These are phyloP conservation scores for Myoxocephalus aenaeus DNA, from an alignment of 2,797 vertebrate species.

Conservation along the genomic window DNA sequence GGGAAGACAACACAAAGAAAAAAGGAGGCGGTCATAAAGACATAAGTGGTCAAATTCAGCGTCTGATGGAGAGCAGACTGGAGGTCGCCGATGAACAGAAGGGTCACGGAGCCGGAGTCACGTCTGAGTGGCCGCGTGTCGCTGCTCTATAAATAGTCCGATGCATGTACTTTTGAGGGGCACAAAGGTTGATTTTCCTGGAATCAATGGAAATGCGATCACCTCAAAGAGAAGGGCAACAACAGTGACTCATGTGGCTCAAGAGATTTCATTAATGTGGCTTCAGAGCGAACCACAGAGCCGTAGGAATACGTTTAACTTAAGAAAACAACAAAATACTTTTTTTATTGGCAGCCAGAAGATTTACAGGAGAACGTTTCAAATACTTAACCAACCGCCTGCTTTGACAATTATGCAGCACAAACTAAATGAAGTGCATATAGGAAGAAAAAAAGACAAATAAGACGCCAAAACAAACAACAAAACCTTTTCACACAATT, in stretches of 20 bases:
- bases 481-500: too few species aligned
- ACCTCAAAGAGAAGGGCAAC: conserved; percentile 31
- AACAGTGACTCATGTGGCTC: conserved; percentile 27
- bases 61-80: conserved; percentile 4
- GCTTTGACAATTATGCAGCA: too few species aligned
- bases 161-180: conserved; percentile 6
- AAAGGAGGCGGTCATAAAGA: neutral
- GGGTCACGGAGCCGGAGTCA: conserved; percentile 7
- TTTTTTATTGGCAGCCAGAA: too few species aligned
- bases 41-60: neutral
- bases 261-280: conserved; percentile 24
- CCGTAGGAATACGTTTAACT: neutral
- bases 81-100: neutral
- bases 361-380: neutral
- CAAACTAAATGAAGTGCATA: too few species aligned
- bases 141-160: conserved; percentile 44
- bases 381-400: too few species aligned
- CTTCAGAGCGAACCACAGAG: conserved; percentile 13
- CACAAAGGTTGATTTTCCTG: conserved; percentile 42
- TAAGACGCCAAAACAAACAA: too few species aligned
- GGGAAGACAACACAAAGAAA: neutral
- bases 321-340: neutral
- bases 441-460: too few species aligned
- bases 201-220: conserved; percentile 64
- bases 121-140: neutral